Evolutionary conservation across 2,888 invertebrate genomes (phyloP).

Genomic region (Axea sp.): DNA sequence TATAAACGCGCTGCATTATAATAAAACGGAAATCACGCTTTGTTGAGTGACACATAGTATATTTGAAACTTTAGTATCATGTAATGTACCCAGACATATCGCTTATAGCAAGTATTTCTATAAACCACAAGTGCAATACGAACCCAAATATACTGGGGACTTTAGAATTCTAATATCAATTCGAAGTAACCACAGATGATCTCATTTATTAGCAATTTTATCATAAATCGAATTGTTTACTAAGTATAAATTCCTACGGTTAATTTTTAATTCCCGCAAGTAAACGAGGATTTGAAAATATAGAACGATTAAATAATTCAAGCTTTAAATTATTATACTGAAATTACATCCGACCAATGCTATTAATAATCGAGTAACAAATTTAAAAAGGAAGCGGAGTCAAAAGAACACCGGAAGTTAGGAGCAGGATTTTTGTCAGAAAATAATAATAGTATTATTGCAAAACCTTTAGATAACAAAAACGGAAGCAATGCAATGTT

Average conservation of each 20-base stretch:
- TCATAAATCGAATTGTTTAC: neutral
- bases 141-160: slow-evolving; percentile 1
- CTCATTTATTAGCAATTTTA: slow-evolving; percentile 8
- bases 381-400: no score
- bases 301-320: no score
- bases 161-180: slow-evolving; percentile 7
- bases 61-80: slow-evolving; percentile 23
- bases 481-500: slow-evolving; percentile 35
- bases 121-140: slow-evolving; percentile 8
- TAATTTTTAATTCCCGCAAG: no score
- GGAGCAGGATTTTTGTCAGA: no score
- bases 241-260: no score
- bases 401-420: no score
- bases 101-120: slow-evolving; percentile 23
- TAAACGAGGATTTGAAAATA: no score
- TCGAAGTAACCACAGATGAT: neutral
- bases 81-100: slow-evolving; percentile 14
- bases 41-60: slow-evolving; percentile 39
- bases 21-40: slow-evolving; percentile 60
- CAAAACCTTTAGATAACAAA: slow-evolving; percentile 13
- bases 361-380: neutral
- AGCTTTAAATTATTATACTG: no score
- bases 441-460: slow-evolving; percentile 17
- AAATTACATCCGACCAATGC: no score
- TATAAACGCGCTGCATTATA: slow-evolving; percentile 22